A percentile compares a stretch with the other conserved stretches of the same genome.
Conservation (phyloP, 2,888 invertebrate genomes). For the Mesorhabditis spiculigera region DNA sequence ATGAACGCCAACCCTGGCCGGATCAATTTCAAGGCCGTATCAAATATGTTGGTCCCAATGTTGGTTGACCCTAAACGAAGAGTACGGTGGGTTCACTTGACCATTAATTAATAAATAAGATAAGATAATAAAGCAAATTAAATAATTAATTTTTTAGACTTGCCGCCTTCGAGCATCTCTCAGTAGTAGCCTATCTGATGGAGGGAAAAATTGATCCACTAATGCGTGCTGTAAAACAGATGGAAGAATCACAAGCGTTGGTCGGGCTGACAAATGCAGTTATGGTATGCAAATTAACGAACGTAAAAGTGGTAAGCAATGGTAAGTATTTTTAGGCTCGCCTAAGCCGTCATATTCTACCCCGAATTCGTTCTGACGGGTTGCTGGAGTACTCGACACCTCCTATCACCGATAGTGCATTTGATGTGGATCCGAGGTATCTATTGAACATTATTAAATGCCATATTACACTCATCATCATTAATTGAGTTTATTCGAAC, state of each 20-base stretch:
- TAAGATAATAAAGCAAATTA: no score
- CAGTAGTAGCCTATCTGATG: constrained; percentile 74
- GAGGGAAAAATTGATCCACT: constrained; percentile 67
- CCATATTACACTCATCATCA: no score
- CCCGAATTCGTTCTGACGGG: constrained; percentile 72
- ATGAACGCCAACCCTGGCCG: constrained; percentile 77
- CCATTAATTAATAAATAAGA: no score
- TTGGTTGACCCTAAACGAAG: constrained; percentile 70
- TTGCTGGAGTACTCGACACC: constrained; percentile 74
- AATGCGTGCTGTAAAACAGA: constrained; percentile 62
- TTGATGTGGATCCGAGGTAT: constrained; percentile 20
- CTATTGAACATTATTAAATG: no score
- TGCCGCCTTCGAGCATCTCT: constrained; percentile 76
- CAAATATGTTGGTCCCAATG: constrained; percentile 61
- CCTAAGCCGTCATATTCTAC: constrained; percentile 73
- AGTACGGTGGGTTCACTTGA: no score
- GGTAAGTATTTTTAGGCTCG: constrained; percentile 68
- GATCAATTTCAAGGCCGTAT: constrained; percentile 66
- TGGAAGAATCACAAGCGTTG: constrained; percentile 60
- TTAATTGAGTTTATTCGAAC: no score
- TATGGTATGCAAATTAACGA: constrained; percentile 15
- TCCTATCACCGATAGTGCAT: constrained; percentile 37
- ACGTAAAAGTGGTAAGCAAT: background rate
- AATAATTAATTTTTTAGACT: constrained; percentile 43
- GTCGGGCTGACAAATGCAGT: constrained; percentile 61